phyloP scores from a whole-genome alignment of 2,888 invertebrate species.

The Emesis russula region DNA sequence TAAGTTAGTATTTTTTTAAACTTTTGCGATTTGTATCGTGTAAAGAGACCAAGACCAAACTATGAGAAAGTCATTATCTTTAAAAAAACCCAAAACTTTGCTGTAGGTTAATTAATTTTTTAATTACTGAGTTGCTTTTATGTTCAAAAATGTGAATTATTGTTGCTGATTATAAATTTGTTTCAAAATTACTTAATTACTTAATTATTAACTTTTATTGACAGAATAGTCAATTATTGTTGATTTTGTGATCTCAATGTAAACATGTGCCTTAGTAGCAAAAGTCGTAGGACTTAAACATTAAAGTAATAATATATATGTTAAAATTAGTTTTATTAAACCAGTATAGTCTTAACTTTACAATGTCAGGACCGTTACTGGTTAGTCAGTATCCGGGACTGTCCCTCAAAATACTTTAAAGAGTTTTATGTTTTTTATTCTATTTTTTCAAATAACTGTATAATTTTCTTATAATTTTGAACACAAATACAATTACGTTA shows the following conservation, averaged over 20 bases:
- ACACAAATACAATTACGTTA: conserved; percentile 44
- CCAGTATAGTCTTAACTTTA: too few species aligned
- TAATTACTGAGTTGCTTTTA: neutral
- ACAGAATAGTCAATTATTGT: too few species aligned
- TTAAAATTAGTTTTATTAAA: too few species aligned
- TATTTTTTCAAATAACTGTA: conserved; percentile 3
- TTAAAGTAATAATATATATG: too few species aligned
- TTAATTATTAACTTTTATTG: neutral
- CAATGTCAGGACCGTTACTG: too few species aligned
- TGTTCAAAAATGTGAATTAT: neutral
- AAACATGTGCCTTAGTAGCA: too few species aligned
- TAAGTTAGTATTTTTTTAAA: neutral
- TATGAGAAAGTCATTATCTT: neutral
- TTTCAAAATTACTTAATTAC: neutral
- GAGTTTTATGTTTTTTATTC: conserved; percentile 5
- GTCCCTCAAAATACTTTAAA: too few species aligned
- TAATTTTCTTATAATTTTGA: too few species aligned
- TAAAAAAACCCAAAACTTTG: neutral
- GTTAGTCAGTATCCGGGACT: too few species aligned
- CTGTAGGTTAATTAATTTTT: neutral
- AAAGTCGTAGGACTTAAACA: too few species aligned
- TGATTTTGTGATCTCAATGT: too few species aligned
- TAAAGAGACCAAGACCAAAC: neutral
- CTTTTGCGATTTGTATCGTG: neutral
- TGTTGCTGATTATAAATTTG: neutral